Percentiles rank a stretch among this genome's conserved stretches.
Evolutionary conservation across 2,113 vertebrate genomes (phyloP).

Genomic region (Agelaius phoeniceus): DNA sequence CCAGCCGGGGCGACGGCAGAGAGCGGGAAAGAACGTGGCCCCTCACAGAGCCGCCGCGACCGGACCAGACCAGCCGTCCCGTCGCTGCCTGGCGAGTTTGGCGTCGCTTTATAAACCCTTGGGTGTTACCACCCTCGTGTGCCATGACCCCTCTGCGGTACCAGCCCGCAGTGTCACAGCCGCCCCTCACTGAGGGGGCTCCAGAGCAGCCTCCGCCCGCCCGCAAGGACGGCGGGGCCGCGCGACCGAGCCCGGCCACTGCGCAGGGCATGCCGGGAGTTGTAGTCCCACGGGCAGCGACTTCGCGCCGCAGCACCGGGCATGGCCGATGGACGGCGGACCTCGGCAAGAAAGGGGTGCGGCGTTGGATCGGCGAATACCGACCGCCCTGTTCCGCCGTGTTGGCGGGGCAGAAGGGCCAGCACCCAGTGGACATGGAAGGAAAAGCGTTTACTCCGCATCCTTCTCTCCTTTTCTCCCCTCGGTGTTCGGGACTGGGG

Average conservation of each 20-base stretch:
- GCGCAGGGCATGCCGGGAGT: neutral
- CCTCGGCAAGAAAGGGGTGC: neutral
- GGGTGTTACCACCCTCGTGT: accelerated
- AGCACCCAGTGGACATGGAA: accelerated
- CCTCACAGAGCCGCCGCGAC: neutral
- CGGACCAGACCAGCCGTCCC: accelerated
- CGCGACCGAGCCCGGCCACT: accelerated
- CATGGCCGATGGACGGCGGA: neutral
- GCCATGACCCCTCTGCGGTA: accelerated
- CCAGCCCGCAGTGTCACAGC: accelerated
- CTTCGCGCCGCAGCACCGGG: neutral
- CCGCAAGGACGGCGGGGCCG: neutral
- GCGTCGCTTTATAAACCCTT: accelerated
- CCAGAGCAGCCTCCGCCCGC: accelerated
- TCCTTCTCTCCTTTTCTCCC: neutral
- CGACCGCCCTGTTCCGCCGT: too few species aligned
- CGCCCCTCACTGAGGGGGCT: accelerated
- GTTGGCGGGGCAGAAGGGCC: neutral
- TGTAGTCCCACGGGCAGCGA: neutral
- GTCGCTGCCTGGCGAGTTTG: accelerated
- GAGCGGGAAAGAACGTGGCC: neutral
- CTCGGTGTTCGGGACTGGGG: accelerated
- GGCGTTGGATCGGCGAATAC: neutral
- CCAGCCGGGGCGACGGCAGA: neutral
- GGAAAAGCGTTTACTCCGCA: accelerated